Percentiles rank a stretch among this genome's conserved stretches.
Conservation (phyloP, 1,140 invertebrate genomes). For the Oedothorax gibbosus region DNA sequence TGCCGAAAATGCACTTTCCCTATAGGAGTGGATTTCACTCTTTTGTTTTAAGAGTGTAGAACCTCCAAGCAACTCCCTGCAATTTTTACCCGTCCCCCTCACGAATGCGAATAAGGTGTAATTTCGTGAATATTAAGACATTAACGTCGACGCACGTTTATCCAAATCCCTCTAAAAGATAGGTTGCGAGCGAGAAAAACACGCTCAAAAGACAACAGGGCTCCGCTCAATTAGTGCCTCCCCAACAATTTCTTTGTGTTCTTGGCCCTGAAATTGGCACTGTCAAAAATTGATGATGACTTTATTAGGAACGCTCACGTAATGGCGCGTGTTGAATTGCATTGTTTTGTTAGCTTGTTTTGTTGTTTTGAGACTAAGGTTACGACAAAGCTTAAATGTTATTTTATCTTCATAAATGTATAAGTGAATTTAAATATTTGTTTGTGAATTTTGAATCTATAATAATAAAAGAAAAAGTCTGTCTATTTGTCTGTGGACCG, state of each 20-base stretch:
- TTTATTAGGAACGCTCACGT: conserved; percentile 16
- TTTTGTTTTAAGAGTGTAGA: no score
- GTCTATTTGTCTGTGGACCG: no score
- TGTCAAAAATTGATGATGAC: conserved; percentile 53
- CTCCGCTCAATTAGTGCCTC: conserved; percentile 35
- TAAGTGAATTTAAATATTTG: no score
- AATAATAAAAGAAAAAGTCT: no score
- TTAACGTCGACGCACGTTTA: conserved; percentile 42
- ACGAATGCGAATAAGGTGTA: conserved; percentile 55
- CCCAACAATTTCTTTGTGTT: conserved; percentile 7
- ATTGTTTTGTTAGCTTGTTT: no score
- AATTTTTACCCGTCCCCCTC: neutral
- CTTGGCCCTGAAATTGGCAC: conserved; percentile 23
- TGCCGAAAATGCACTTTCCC: no score
- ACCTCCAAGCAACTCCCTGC: neutral
- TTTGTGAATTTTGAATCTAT: no score
- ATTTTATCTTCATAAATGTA: no score
- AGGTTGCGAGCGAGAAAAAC: conserved; percentile 49
- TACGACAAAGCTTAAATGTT: no score
- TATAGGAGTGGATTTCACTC: no score
- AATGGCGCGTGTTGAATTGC: neutral
- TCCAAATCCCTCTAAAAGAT: conserved; percentile 38
- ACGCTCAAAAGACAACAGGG: conserved; percentile 46
- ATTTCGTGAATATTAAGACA: conserved; percentile 59
- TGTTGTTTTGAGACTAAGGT: no score